Evolutionary conservation across 2,113 vertebrate species (phyloP), one percentile per base, ranked within the genome.

Genomic region (Macquaria australasica): DNA sequence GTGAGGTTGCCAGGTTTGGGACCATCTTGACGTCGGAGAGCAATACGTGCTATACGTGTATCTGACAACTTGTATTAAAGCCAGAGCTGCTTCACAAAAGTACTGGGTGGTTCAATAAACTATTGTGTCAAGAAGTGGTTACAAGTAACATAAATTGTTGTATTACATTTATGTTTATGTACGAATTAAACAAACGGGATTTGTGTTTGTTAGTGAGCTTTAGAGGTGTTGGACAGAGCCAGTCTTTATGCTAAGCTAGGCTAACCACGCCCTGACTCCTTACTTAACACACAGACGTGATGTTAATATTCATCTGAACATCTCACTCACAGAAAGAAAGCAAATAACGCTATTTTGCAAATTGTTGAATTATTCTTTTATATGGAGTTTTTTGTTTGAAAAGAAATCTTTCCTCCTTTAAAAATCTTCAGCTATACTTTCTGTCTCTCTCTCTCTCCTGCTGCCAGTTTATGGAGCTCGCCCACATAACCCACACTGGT

Each of bases 171-270:
- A 8, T n/a, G 23, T 25, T 10, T n/a, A 10, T 56, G 53, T n/a
- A 4, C 1, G 3, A n/a, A 11, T 56, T 4, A 56, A 56, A 56
- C 21, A 8, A 58, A 14, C 20, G 11, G 25, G 11, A 15, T 59
- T 1, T 14, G 1, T 28, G n/a, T 28, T 28, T 28, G 15, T 59
- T 28, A 6, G 25, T 18, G 28, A 31, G 6, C 14, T 16, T 60
- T 4, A 25, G n/a, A 28, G 56, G 18, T 28, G n/a, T 14, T 25
- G 43, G 43, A 43, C 55, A 25, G 21, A 23, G 63, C 21, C 21
- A 20, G 48, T 37, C n/a, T 45, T 59, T 21, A 77, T 73, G 76
- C 51, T 79, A 79, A 79, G 76, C 70, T 79, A 51, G 15, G 63
- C 63, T 69, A 55, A 74, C 58, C 4, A 50, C 77, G 1, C 1